Conservation (phyloP, 1,140 invertebrate species). For the Diploscapter pachys region DNA sequence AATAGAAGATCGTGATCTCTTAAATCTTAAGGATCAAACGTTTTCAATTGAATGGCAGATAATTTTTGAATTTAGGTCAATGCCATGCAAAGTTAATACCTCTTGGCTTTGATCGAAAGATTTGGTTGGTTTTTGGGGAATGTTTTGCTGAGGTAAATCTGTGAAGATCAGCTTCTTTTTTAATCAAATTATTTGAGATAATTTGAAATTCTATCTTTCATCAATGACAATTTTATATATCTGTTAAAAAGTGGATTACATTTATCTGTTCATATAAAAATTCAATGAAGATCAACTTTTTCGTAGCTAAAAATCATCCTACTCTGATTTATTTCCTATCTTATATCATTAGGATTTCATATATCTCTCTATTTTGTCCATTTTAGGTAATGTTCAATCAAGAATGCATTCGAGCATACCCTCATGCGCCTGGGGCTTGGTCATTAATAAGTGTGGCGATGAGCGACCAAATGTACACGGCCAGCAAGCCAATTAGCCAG, state of each 20-base stretch:
- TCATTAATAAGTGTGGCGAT: constrained; percentile 46
- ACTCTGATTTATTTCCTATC: too few species aligned
- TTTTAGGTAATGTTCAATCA: constrained; percentile 37
- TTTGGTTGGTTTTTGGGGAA: constrained; percentile 51
- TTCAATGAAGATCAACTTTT: too few species aligned
- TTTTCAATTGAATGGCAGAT: too few species aligned
- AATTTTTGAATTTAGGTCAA: neutral
- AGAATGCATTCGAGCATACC: constrained; percentile 52
- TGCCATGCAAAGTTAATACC: constrained; percentile 34
- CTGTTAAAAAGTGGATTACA: too few species aligned
- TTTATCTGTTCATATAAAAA: too few species aligned
- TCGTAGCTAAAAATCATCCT: too few species aligned
- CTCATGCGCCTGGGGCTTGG: constrained; percentile 49
- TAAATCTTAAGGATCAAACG: neutral
- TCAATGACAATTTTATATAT: too few species aligned
- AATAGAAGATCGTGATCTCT: neutral
- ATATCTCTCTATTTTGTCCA: neutral
- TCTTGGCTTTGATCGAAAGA: constrained; percentile 46
- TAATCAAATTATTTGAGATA: constrained; percentile 24
- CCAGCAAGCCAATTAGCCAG: constrained; percentile 17
- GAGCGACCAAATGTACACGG: constrained; percentile 52
- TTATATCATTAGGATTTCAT: too few species aligned
- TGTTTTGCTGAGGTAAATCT: constrained; percentile 48
- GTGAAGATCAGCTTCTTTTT: constrained; percentile 21
- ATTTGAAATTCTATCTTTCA: neutral